Conservation (phyloP, 1,140 invertebrate species). For the Anastatus disparis region DNA sequence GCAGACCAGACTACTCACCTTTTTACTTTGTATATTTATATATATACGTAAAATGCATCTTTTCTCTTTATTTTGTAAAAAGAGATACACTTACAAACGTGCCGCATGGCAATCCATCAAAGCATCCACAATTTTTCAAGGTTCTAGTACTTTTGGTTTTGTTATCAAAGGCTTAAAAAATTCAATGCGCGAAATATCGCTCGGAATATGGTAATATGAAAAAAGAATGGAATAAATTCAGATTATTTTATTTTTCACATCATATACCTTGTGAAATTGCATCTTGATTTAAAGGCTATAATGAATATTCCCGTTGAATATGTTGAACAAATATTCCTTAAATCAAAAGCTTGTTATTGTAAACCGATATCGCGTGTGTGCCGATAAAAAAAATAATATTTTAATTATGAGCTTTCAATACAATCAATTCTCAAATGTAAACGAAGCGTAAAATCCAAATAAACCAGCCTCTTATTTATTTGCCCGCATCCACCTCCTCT, state of each 20-base stretch:
- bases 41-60: no score
- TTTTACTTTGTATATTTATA: no score
- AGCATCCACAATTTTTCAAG: slow-evolving; percentile 17
- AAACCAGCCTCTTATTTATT: not conserved
- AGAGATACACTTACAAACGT: no score
- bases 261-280: no score
- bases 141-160: not conserved
- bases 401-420: no score
- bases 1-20: no score
- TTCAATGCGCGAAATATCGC: not conserved
- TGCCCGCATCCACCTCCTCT: not conserved
- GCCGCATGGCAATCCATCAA: not conserved
- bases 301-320: no score
- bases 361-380: no score
- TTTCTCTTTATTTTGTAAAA: not conserved
- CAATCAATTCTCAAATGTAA: not conserved
- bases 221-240: not conserved
- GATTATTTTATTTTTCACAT: not conserved
- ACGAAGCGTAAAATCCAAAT: not conserved
- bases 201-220: not conserved
- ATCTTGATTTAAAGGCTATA: no score
- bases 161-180: not conserved
- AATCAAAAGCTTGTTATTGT: no score
- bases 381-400: no score
- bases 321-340: no score